Evolutionary conservation across 2,888 invertebrate species (phyloP), one percentile per base, ranked within the genome.

Genomic region (Drosophila maculinotata): DNA sequence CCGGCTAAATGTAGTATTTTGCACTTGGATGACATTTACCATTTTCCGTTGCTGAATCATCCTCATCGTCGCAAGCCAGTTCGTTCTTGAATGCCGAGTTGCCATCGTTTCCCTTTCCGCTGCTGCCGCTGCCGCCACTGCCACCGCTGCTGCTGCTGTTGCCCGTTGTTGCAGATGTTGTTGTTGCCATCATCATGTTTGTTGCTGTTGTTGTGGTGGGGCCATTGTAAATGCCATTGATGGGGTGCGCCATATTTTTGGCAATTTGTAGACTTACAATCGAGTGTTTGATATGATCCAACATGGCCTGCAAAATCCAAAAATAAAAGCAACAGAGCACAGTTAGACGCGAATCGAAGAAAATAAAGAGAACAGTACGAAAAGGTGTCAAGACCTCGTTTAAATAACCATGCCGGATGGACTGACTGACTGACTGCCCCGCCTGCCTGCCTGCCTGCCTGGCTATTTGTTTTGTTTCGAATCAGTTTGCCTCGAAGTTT

Each of bases 251-350:
- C 82, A 97, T 97, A 92, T 97, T 97, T 96, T 99, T 99, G 82
- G 98, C 97, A 91, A 99, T 98, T 94, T 99, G 99, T 83, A 99
- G 94, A 89, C 98, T 95, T 76, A 99, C 98, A 92, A 99, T 99
- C 88, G 98, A 97, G 94, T 99, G 99, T 93, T 99, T 99, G 78
- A 99, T 97, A 87, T 98, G 96, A 92, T 99, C 98, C 92, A 99
- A 94, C 95, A 99, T 97, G 69, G 94, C 95, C 96, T 97, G 93
- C 45, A 25, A 63, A 52, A 41, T 26, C 36, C 49, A 49, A 41
- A 3, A 48, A 47, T 6, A 26, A 9, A 33, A 36, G 53, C 2
- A 7, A 45, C n/a, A 31, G 3, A 5, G n/a, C 9, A 5, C 0
- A 7, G 1, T 42, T 36, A 20, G n/a, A 54, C 8, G 36, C 20